phyloP scores from a whole-genome alignment of 2,888 invertebrate genomes.

The Heliconius ismenius region DNA sequence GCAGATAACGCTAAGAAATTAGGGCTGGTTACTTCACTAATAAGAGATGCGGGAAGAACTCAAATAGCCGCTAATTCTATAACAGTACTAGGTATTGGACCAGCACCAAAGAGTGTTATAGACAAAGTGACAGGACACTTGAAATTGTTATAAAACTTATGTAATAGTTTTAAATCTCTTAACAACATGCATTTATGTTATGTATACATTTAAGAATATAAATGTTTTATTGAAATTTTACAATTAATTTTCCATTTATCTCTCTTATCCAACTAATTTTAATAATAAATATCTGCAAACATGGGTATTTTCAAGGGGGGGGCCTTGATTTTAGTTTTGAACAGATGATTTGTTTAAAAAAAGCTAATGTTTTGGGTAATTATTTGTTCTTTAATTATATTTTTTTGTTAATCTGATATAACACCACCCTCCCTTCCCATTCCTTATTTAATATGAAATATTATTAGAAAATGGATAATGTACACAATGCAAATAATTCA shows the following conservation, averaged over 20 bases:
- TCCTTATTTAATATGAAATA: too few relatives aligned
- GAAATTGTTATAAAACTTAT: slow-evolving; percentile 85
- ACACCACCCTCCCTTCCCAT: too few relatives aligned
- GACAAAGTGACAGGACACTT: slow-evolving; percentile 93
- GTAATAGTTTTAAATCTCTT: not conserved
- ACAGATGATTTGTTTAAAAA: too few relatives aligned
- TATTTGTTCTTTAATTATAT: too few relatives aligned
- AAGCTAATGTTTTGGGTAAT: too few relatives aligned
- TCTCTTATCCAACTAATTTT: not conserved
- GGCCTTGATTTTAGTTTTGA: too few relatives aligned
- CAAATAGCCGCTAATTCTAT: slow-evolving; percentile 94
- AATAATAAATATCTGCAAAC: not conserved
- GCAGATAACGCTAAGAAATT: slow-evolving; percentile 85
- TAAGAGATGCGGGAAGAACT: slow-evolving; percentile 95
- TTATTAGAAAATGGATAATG: too few relatives aligned
- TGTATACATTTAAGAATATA: not conserved
- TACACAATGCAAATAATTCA: too few relatives aligned
- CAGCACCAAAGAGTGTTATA: slow-evolving; percentile 88
- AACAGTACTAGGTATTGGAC: slow-evolving; percentile 97
- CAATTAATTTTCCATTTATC: not conserved
- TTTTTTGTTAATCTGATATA: too few relatives aligned
- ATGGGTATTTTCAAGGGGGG: too few relatives aligned
- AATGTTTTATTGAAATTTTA: not conserved
- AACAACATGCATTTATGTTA: not conserved
- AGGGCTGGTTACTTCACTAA: slow-evolving; percentile 87